Percentiles rank a stretch among this genome's conserved stretches.
phyloP scores from a whole-genome alignment of 2,797 vertebrate species.

The Tachyglossus aculeatus region DNA sequence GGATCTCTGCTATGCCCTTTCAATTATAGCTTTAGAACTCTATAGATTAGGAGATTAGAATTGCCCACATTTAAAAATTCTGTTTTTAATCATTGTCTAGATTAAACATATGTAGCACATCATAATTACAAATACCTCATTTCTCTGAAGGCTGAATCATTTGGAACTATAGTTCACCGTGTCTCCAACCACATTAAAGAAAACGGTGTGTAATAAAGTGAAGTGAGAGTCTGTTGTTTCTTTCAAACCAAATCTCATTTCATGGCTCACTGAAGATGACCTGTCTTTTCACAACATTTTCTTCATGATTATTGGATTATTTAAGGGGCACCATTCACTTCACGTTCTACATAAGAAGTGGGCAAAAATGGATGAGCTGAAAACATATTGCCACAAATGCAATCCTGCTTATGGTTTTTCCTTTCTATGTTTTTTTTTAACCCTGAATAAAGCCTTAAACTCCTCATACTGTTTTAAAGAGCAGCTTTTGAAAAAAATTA shows the following conservation, averaged over 20 bases:
- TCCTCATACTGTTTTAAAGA: no score
- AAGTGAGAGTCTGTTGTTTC: not conserved
- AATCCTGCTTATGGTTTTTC: no score
- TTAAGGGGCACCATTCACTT: not conserved
- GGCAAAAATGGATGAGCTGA: no score
- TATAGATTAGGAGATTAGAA: constrained; percentile 27
- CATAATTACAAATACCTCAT: constrained; percentile 5
- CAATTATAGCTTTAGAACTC: constrained; percentile 14
- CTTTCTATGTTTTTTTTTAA: no score
- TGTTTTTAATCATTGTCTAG: constrained; percentile 22
- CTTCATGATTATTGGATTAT: not conserved
- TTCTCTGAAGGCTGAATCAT: constrained; percentile 7
- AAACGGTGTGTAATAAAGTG: constrained; percentile 28
- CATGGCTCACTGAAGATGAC: not conserved
- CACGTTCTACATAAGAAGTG: not conserved
- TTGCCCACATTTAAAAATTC: constrained; percentile 22
- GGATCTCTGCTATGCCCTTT: constrained; percentile 5
- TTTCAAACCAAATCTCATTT: constrained; percentile 23
- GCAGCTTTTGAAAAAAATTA: no score
- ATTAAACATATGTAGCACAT: constrained; percentile 7
- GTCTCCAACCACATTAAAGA: constrained; percentile 12
- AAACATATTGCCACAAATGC: no score
- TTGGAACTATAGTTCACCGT: constrained; percentile 18
- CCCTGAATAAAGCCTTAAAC: no score
- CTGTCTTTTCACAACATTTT: not conserved